Conservation (phyloP, 1,140 invertebrate species). For the Chionoecetes opilio region DNA sequence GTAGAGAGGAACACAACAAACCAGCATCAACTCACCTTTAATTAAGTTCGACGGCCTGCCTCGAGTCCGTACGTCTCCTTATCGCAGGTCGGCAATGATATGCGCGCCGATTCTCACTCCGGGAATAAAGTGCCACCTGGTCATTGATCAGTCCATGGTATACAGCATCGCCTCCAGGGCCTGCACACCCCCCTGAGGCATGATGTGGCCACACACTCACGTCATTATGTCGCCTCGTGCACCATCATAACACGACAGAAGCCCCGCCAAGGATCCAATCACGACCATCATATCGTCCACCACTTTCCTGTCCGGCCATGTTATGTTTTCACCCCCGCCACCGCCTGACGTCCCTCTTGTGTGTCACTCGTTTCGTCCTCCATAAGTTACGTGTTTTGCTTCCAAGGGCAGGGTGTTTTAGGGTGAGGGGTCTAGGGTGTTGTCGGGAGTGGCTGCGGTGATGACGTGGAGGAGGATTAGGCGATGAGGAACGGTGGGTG, state of each 20-base stretch:
- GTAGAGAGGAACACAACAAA: no score
- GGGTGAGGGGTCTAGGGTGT: not conserved
- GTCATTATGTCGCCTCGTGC: slow-evolving; percentile 92
- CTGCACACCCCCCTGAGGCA: slow-evolving; percentile 96
- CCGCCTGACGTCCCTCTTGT: not conserved
- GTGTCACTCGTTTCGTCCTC: slow-evolving; percentile 12
- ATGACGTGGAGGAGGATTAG: not conserved
- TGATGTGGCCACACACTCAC: slow-evolving; percentile 93
- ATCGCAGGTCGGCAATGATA: slow-evolving; percentile 96
- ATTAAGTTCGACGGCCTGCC: slow-evolving; percentile 98
- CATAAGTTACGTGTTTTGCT: not conserved
- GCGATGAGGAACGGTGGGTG: not conserved
- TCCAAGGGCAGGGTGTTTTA: no score
- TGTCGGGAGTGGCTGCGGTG: not conserved
- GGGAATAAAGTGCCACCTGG: slow-evolving; percentile 87
- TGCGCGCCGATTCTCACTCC: slow-evolving; percentile 94
- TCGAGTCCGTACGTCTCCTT: slow-evolving; percentile 98
- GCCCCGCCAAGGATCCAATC: slow-evolving; percentile 93
- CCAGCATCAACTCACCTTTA: slow-evolving; percentile 97
- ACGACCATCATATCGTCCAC: slow-evolving; percentile 92
- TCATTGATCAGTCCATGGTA: slow-evolving; percentile 94
- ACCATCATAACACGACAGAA: slow-evolving; percentile 98
- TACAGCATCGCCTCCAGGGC: slow-evolving; percentile 96
- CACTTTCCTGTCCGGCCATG: slow-evolving; percentile 94
- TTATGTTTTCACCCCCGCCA: slow-evolving; percentile 34